Conservation (phyloP, 1,140 invertebrate genomes). For the Laupala kohalensis region DNA sequence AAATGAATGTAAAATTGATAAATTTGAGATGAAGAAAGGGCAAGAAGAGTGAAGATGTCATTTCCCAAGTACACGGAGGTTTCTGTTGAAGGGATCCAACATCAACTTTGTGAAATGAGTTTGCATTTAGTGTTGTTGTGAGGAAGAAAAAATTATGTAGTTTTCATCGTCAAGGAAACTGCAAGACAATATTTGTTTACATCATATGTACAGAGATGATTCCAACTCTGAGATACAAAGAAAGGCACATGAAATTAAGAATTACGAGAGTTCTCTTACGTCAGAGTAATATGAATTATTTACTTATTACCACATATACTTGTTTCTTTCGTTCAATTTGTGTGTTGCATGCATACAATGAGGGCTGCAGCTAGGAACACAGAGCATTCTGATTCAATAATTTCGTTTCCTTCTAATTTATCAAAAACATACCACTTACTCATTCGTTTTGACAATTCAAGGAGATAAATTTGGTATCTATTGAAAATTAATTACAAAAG, state of each 20-base stretch:
- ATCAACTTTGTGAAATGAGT: background rate
- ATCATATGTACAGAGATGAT: background rate
- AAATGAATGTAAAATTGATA: background rate
- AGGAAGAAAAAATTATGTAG: background rate
- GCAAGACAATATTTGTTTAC: background rate
- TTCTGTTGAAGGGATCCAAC: background rate
- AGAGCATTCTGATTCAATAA: background rate
- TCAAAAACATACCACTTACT: background rate
- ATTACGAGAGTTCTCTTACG: background rate
- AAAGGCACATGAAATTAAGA: background rate
- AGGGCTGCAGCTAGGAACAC: background rate
- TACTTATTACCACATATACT: background rate
- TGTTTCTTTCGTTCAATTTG: background rate
- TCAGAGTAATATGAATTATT: background rate
- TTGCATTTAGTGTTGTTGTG: background rate
- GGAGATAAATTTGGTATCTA: background rate
- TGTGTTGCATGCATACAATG: background rate
- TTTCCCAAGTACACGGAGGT: background rate
- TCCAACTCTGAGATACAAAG: background rate
- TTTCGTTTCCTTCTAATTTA: background rate
- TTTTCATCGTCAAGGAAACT: background rate
- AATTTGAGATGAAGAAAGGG: background rate
- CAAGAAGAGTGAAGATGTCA: background rate
- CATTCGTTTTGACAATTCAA: background rate
- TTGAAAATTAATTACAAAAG: background rate